Percentiles rank a stretch among this genome's conserved stretches.
Conservation (phyloP, 2,113 vertebrate species). For the Pseudorectes ferrugineus region DNA sequence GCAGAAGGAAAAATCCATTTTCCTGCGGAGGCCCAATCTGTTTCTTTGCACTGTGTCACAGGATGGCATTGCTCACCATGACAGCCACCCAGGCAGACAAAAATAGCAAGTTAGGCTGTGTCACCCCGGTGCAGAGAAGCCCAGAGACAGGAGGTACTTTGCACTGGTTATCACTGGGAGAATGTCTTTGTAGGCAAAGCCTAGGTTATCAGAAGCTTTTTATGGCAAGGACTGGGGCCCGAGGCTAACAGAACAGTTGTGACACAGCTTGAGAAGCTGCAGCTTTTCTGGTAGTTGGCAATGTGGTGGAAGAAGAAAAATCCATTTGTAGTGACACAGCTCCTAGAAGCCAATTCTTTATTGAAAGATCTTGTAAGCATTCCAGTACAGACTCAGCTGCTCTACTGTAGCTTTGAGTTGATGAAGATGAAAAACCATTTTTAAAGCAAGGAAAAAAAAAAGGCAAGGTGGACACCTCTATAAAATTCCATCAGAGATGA, state of each 20-base stretch:
- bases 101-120: neutral
- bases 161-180: neutral
- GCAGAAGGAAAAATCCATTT: neutral
- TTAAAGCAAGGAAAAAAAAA: neutral
- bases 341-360: slow-evolving; percentile 51
- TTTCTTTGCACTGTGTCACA: neutral
- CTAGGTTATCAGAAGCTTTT: neutral
- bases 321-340: neutral
- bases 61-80: neutral
- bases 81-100: neutral
- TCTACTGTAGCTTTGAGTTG: neutral
- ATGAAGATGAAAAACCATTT: neutral
- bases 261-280: neutral
- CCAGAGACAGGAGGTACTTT: neutral
- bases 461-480: neutral
- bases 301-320: neutral
- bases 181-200: neutral
- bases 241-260: rapidly evolving
- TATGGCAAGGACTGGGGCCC: neutral
- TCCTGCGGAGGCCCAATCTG: neutral
- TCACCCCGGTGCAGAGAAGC: neutral
- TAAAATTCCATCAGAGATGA: neutral
- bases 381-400: neutral
- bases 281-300: neutral
- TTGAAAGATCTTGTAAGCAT: slow-evolving; percentile 41